Evolutionary conservation across 2,888 invertebrate species (phyloP).

Genomic region (Elgonia sp.): DNA sequence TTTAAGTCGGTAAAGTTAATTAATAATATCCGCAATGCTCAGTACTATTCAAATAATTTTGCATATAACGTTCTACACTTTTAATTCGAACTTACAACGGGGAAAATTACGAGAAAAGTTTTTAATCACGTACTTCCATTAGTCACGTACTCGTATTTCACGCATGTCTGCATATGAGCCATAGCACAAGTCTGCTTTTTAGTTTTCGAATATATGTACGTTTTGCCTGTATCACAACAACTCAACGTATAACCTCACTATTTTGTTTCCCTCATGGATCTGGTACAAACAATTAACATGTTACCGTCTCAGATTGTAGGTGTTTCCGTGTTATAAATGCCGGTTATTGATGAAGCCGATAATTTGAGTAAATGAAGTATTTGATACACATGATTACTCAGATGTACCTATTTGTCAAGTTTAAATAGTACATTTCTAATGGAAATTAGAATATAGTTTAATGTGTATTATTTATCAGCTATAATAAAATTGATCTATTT

Average conservation of each 20-base stretch:
- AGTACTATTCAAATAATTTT: slow-evolving; percentile 75
- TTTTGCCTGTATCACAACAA: slow-evolving; percentile 64
- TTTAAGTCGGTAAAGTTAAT: slow-evolving; percentile 67
- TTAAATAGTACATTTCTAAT: too few species aligned
- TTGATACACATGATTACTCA: too few species aligned
- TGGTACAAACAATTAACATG: slow-evolving; percentile 61
- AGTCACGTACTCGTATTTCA: slow-evolving; percentile 81
- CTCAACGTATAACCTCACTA: slow-evolving; percentile 32
- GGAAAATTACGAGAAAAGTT: slow-evolving; percentile 83
- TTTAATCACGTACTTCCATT: slow-evolving; percentile 84
- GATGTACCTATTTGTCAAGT: too few species aligned
- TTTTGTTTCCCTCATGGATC: slow-evolving; percentile 29
- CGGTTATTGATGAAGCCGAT: slow-evolving; percentile 27
- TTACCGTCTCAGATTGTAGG: slow-evolving; percentile 12
- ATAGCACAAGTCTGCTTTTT: slow-evolving; percentile 71
- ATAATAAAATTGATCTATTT: too few species aligned
- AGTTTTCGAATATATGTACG: slow-evolving; percentile 74
- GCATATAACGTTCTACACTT: slow-evolving; percentile 75
- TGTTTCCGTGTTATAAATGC: slow-evolving; percentile 36
- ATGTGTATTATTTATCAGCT: too few species aligned
- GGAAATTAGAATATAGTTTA: too few species aligned
- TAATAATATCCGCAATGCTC: slow-evolving; percentile 70
- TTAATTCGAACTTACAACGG: slow-evolving; percentile 80
- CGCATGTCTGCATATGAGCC: slow-evolving; percentile 73
- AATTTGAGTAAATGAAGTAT: too few species aligned